These are phyloP conservation scores for Pogonomyrmex californicus DNA, from an alignment of 1,140 invertebrate species.

Conservation along the genomic window DNA sequence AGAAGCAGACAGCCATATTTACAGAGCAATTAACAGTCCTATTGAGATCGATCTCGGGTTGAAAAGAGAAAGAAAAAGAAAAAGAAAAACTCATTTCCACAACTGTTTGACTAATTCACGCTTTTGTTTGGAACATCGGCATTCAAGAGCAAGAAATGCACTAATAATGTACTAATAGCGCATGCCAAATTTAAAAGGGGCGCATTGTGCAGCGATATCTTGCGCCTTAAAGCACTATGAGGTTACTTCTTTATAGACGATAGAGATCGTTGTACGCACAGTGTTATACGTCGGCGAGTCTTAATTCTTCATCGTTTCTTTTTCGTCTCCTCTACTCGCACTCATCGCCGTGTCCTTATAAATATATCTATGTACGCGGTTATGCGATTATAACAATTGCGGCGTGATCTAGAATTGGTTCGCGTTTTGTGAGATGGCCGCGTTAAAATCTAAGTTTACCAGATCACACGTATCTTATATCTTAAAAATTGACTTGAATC, in stretches of 20 bases:
- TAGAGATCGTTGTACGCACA: conserved; percentile 82
- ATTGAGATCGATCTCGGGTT: not conserved
- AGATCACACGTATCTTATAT: conserved; percentile 13
- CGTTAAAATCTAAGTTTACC: conserved; percentile 40
- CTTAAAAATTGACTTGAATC: conserved; percentile 54
- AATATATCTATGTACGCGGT: conserved; percentile 36
- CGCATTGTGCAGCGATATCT: conserved; percentile 75
- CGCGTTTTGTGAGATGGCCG: conserved; percentile 30
- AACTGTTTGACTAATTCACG: not conserved
- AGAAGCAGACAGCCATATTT: not conserved
- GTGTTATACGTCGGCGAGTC: conserved; percentile 68
- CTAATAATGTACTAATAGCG: conserved; percentile 30
- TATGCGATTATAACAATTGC: conserved; percentile 28
- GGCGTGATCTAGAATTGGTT: conserved; percentile 6
- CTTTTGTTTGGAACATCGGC: not conserved
- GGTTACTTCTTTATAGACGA: conserved; percentile 79
- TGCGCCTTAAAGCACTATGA: conserved; percentile 78
- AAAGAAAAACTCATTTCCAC: not conserved
- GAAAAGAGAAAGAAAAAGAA: not conserved
- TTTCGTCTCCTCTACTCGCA: not conserved
- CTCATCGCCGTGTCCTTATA: conserved; percentile 32
- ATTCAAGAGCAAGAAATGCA: not conserved
- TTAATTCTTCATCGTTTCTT: conserved; percentile 54
- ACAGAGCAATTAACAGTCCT: not conserved
- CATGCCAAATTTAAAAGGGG: conserved; percentile 20